A percentile compares a stretch with the other conserved stretches of the same genome.
phyloP scores from a whole-genome alignment of 2,888 invertebrate genomes.

The Hypomecis atomaria region DNA sequence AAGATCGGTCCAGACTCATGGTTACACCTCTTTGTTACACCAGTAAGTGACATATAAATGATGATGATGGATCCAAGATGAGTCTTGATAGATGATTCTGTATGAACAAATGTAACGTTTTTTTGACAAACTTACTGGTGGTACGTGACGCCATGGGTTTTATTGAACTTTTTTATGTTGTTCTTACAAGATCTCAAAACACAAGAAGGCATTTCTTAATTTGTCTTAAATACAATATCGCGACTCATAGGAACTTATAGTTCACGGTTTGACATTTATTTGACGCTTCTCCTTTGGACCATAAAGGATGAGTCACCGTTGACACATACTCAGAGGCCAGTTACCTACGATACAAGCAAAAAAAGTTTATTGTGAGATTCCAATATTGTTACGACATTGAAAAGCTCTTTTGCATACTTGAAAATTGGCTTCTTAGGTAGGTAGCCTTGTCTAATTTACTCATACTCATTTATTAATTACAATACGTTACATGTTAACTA shows the following conservation, averaged over 20 bases:
- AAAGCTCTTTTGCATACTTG: constrained; percentile 4
- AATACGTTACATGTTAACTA: no score
- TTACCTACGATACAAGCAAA: constrained; percentile 20
- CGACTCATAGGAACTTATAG: constrained; percentile 7
- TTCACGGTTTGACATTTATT: constrained; percentile 30
- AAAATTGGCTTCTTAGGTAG: background rate
- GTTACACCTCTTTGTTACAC: no score
- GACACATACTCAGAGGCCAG: constrained; percentile 30
- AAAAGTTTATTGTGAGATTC: constrained; percentile 21
- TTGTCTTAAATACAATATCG: constrained; percentile 15
- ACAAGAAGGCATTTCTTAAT: constrained; percentile 39
- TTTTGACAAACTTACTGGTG: constrained; percentile 36
- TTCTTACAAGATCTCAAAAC: constrained; percentile 42
- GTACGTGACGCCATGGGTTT: constrained; percentile 39
- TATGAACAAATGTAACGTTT: background rate
- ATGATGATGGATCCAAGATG: no score
- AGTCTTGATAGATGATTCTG: background rate
- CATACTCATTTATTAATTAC: no score
- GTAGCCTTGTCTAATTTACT: no score
- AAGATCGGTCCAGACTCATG: no score
- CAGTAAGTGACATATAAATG: no score
- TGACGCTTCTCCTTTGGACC: constrained; percentile 28
- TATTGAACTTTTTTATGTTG: constrained; percentile 39
- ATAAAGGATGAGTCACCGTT: constrained; percentile 33
- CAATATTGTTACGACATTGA: constrained; percentile 4